Conservation (phyloP, 2,113 vertebrate species). For the Chaetorhynchus papuensis region DNA sequence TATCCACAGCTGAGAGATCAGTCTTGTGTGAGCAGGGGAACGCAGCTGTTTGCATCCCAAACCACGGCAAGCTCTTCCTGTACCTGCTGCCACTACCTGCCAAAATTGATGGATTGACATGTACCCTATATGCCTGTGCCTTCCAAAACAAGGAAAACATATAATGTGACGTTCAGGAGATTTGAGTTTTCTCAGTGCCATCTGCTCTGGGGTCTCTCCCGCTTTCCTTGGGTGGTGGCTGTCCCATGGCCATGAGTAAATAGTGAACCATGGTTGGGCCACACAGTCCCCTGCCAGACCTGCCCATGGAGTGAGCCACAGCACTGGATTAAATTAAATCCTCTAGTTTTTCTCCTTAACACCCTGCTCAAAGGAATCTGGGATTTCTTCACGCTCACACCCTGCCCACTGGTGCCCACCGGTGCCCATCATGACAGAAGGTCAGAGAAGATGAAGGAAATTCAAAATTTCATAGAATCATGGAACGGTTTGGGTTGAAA, state of each 20-base stretch:
- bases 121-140: background rate
- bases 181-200: background rate
- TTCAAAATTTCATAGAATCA: background rate
- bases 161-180: no score
- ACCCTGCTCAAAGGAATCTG: background rate
- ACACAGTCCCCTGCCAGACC: background rate
- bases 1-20: background rate
- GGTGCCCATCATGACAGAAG: background rate
- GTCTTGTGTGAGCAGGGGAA: background rate
- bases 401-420: background rate
- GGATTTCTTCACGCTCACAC: fast-evolving
- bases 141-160: background rate
- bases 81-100: background rate
- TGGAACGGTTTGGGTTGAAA: background rate
- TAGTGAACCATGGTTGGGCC: background rate
- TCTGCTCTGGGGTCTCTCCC: fast-evolving
- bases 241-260: background rate
- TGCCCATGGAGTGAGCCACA: background rate
- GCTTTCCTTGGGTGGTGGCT: background rate
- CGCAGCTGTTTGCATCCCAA: background rate
- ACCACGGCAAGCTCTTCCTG: background rate
- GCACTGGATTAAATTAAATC: background rate
- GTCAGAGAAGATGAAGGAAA: background rate
- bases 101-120: background rate
- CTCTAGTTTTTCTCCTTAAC: background rate